These are phyloP conservation scores for Syngnathus typhle DNA, from an alignment of 2,113 vertebrate species.

Conservation along the genomic window DNA sequence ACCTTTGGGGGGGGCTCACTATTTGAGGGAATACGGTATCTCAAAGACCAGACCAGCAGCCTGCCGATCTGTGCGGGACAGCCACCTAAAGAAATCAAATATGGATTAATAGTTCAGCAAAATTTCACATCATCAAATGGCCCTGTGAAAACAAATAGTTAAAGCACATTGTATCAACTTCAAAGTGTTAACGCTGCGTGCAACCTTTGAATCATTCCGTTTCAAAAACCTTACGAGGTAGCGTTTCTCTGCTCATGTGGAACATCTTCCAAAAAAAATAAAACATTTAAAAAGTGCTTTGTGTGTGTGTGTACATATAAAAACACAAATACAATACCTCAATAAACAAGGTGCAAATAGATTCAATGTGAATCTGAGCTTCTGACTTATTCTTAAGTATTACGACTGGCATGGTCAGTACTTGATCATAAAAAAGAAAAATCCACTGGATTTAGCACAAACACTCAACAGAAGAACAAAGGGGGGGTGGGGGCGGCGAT, in stretches of 20 bases:
- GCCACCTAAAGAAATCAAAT: conserved; percentile 38
- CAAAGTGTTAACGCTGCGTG: not conserved
- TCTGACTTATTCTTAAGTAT: conserved; percentile 45
- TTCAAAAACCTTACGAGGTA: not conserved
- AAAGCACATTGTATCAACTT: conserved; percentile 4
- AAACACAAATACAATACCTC: not conserved
- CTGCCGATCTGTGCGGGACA: not conserved
- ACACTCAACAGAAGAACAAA: conserved; percentile 33
- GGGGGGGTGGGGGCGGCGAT: not conserved
- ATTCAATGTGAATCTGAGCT: conserved; percentile 87
- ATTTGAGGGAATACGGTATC: not conserved
- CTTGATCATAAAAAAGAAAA: conserved; percentile 45
- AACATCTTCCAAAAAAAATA: not conserved
- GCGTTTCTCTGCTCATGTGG: not conserved
- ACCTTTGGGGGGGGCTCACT: not conserved
- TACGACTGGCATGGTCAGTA: conserved; percentile 65
- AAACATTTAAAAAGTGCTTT: not conserved
- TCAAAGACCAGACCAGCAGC: not conserved
- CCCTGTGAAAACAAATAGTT: conserved; percentile 35
- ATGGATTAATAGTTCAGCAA: conserved; percentile 16
- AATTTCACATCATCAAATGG: not conserved
- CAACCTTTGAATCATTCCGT: not conserved
- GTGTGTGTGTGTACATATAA: not conserved
- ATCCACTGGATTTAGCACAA: conserved; percentile 80
- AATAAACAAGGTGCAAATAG: conserved; percentile 21